Percentiles rank a stretch among this genome's conserved stretches.
Evolutionary conservation across 2,113 vertebrate species (phyloP).

Genomic region (Lepus timidus): DNA sequence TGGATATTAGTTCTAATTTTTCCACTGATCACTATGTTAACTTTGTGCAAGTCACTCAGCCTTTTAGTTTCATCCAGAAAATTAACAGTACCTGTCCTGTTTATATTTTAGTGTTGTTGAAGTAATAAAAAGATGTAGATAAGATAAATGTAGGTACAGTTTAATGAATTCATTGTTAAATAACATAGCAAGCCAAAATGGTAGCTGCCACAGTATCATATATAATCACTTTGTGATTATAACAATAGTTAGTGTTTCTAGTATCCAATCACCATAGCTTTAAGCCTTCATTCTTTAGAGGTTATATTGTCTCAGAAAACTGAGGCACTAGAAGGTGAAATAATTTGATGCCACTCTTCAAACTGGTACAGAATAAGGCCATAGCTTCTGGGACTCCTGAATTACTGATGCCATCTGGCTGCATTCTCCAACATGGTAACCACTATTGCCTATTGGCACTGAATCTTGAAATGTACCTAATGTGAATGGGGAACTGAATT

Average conservation of each 20-base stretch:
- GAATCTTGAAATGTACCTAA: neutral
- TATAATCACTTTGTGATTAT: slow-evolving; percentile 43
- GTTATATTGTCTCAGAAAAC: slow-evolving; percentile 54
- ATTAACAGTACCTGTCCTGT: neutral
- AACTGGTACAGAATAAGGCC: neutral
- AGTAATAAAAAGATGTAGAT: slow-evolving; percentile 30
- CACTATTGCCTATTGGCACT: neutral
- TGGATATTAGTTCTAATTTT: neutral
- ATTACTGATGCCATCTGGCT: neutral
- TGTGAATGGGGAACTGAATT: neutral
- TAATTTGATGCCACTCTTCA: slow-evolving; percentile 16
- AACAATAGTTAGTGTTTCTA: slow-evolving; percentile 9
- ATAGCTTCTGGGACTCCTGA: neutral
- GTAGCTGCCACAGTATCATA: neutral
- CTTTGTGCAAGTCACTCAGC: neutral
- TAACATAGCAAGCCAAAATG: slow-evolving; percentile 29
- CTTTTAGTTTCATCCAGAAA: neutral
- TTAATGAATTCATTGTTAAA: slow-evolving; percentile 34
- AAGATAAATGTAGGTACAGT: neutral
- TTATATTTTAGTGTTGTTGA: neutral
- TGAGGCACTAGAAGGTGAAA: slow-evolving; percentile 13
- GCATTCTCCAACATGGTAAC: neutral
- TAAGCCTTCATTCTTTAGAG: neutral
- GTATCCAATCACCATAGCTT: neutral
- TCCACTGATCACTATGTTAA: neutral